Evolutionary conservation across 2,113 vertebrate species (phyloP).

Genomic region (Choloepus hoffmanni): DNA sequence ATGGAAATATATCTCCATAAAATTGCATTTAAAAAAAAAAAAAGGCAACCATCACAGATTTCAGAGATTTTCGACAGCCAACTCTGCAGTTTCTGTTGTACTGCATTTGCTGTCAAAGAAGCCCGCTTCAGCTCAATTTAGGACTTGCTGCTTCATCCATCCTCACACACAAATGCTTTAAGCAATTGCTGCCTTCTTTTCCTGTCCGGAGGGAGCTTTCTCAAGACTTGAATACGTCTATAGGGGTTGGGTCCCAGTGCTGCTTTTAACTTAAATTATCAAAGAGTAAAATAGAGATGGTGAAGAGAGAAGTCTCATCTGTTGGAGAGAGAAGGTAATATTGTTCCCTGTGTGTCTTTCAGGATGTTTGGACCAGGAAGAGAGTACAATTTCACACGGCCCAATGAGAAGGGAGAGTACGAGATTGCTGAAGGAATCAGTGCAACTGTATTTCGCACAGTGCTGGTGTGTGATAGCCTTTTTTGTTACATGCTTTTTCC

Average conservation of each 20-base stretch:
- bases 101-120: neutral
- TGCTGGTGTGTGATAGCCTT: constrained; percentile 85
- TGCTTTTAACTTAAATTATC: neutral
- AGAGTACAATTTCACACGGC: constrained; percentile 90
- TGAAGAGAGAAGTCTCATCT: neutral
- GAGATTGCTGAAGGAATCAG: constrained; percentile 91
- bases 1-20: too few species aligned
- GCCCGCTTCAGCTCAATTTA: too few species aligned
- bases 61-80: neutral
- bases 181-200: neutral
- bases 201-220: neutral
- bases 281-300: neutral
- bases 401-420: constrained; percentile 91
- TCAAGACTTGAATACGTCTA: neutral
- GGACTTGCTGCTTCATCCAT: neutral
- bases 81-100: neutral
- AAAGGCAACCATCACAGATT: neutral
- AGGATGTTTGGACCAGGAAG: constrained; percentile 92
- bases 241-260: neutral
- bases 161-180: neutral
- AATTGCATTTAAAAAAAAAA: too few species aligned
- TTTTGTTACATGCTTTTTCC: neutral
- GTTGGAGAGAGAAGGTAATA: neutral
- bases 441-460: constrained; percentile 89
- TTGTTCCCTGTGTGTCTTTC: constrained; percentile 64